Conservation (phyloP, 2,888 invertebrate species). For the Sarcophaga caerulescens region DNA sequence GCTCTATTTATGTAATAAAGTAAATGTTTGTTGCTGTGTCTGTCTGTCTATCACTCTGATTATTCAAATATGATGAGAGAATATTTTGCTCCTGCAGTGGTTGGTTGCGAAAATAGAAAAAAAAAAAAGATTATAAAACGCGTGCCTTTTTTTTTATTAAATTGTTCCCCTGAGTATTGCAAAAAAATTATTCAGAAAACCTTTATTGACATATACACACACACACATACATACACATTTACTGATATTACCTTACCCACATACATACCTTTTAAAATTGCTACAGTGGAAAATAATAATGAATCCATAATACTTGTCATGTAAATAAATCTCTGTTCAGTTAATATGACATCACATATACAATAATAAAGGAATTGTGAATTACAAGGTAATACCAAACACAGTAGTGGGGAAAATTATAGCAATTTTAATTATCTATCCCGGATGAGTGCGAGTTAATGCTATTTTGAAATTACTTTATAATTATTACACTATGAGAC, state of each 20-base stretch:
- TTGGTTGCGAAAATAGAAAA: conserved; percentile 8
- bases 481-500: no score
- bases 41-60: conserved; percentile 19
- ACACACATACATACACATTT: background rate
- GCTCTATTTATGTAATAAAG: no score
- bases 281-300: conserved; percentile 22
- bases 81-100: conserved; percentile 35
- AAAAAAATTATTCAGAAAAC: background rate
- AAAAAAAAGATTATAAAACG: conserved; percentile 3
- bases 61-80: conserved; percentile 38
- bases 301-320: conserved; percentile 78
- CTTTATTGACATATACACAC: no score
- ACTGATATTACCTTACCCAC: background rate
- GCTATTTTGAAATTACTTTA: no score
- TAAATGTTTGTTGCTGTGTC: no score
- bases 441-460: no score
- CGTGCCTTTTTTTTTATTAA: conserved; percentile 57
- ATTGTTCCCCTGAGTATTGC: conserved; percentile 69
- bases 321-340: conserved; percentile 73
- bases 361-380: background rate
- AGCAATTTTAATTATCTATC: no score
- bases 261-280: conserved; percentile 41
- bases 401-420: no score
- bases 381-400: no score
- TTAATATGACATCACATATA: conserved; percentile 75